These are phyloP conservation scores for Drosophila affinis DNA, from an alignment of 2,888 invertebrate genomes.

Conservation along the genomic window DNA sequence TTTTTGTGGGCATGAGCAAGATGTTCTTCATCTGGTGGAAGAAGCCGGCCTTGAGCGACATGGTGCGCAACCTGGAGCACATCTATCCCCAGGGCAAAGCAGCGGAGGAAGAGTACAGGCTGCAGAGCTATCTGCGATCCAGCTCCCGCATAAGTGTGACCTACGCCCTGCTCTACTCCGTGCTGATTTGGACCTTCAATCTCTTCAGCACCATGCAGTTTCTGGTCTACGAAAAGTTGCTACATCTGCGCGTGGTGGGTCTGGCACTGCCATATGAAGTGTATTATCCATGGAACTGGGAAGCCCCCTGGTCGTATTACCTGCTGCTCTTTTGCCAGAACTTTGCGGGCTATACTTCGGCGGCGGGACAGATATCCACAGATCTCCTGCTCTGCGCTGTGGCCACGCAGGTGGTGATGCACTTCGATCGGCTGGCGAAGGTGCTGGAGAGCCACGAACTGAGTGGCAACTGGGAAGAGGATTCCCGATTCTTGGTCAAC, in stretches of 20 bases:
- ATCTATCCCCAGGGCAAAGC: slow-evolving; percentile 57
- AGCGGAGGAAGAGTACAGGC: slow-evolving; percentile 47
- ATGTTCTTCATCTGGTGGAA: slow-evolving; percentile 74
- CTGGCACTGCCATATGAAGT: slow-evolving; percentile 67
- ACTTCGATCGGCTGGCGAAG: slow-evolving; percentile 71
- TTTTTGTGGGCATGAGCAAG: slow-evolving; percentile 72
- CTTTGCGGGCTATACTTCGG: slow-evolving; percentile 73
- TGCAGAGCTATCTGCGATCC: slow-evolving; percentile 53
- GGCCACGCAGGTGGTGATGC: slow-evolving; percentile 80
- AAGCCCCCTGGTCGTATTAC: slow-evolving; percentile 66
- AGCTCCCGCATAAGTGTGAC: slow-evolving; percentile 58
- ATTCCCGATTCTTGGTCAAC: slow-evolving; percentile 37
- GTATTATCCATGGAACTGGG: slow-evolving; percentile 71
- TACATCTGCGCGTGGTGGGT: slow-evolving; percentile 48
- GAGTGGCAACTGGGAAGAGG: slow-evolving; percentile 43
- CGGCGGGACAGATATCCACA: slow-evolving; percentile 75
- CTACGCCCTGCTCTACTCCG: slow-evolving; percentile 74
- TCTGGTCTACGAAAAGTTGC: slow-evolving; percentile 60
- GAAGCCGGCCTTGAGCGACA: slow-evolving; percentile 55
- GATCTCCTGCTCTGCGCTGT: slow-evolving; percentile 79
- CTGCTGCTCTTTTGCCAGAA: slow-evolving; percentile 58
- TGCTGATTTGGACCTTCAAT: slow-evolving; percentile 81
- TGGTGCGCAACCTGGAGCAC: slow-evolving; percentile 61
- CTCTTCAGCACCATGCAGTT: slow-evolving; percentile 69
- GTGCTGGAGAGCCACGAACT: slow-evolving; percentile 42